Base-by-base conservation (phyloP, 2,888 invertebrate genomes). In the Augochlorella aurata region DNA sequence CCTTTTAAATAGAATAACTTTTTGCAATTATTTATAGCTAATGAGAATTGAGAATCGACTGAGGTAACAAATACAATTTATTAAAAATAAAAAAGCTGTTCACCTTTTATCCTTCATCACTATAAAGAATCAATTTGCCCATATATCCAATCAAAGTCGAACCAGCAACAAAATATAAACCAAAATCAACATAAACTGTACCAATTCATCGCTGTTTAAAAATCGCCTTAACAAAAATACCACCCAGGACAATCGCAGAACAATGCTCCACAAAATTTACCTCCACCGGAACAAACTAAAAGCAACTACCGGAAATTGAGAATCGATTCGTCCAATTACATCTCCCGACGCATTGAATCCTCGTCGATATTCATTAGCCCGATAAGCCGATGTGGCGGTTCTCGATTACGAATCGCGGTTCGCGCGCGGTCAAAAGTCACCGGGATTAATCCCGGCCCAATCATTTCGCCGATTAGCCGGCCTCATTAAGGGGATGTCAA, bases 401-500 rank as follows among this genome's bases (percentile, higher is more conserved):
- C 24, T 18, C 72, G 75, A 72, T 71, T 68, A 75, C 65, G 49
- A 63, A 67, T 81, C n/a, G 70, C 52, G 61, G 65, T 12, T 63
- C 21, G 3, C 14, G 44, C 5, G 4, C 7, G 24, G 52, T 47
- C 45, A 67, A 38, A 67, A 63, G 50, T 18, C 66, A 9, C 14
- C 29, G 45, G 24, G 45, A 63, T 74, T 50, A 67, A 74, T 58
- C 74, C 29, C 78, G 61, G 52, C 65, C 76, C 71, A 84, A 84
- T 84, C 77, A 79, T 83, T 74, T 79, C 61, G 38, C 52, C 73
- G 65, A 68, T 71, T 72, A 75, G 21, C 52, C 29, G 72, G 38
- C 18, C 74, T 84, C 74, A 66, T 84, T 75, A 84, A 76, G 38
- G 58, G 54, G 47, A 71, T 76, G 71, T 84, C 83, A 84, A 84